A percentile compares a stretch with the other conserved stretches of the same genome.
Conservation (phyloP, 2,888 invertebrate genomes). For the Siphonodentalium dalli region DNA sequence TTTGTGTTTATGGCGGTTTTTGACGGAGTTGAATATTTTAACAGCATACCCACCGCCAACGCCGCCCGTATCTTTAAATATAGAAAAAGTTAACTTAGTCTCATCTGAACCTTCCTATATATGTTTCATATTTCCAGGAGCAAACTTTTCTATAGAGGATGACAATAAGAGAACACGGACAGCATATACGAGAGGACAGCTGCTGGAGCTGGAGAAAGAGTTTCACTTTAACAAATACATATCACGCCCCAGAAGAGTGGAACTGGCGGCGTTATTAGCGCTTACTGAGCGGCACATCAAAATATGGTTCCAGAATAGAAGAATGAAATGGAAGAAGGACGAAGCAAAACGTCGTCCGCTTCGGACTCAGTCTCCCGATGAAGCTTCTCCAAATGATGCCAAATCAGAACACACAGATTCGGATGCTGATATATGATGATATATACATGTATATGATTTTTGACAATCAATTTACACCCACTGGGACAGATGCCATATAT, state of each 20-base stretch:
- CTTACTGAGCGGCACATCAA: constrained; percentile 90
- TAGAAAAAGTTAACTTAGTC: too few species aligned
- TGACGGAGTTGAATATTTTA: too few species aligned
- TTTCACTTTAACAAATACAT: constrained; percentile 99
- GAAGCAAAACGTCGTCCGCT: constrained; percentile 59
- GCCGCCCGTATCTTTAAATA: too few species aligned
- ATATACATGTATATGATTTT: too few species aligned
- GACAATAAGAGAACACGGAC: constrained; percentile 82
- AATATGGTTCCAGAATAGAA: constrained; percentile 69
- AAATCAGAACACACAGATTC: too few species aligned
- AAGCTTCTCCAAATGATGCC: too few species aligned
- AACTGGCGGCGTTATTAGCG: constrained; percentile 95
- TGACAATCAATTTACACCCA: too few species aligned
- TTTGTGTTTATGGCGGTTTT: too few species aligned
- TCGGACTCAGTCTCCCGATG: constrained; percentile 33
- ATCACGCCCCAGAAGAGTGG: constrained; percentile 94
- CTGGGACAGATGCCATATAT: too few species aligned
- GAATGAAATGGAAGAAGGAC: constrained; percentile 64
- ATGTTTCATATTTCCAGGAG: constrained; percentile 59
- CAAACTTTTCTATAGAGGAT: constrained; percentile 57
- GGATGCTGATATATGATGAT: too few species aligned
- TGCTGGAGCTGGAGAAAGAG: constrained; percentile 96
- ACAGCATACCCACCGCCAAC: too few species aligned
- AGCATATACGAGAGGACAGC: constrained; percentile 97
- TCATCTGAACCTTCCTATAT: too few species aligned